phyloP scores from a whole-genome alignment of 2,113 vertebrate genomes.

The Odontesthes bonariensis region DNA sequence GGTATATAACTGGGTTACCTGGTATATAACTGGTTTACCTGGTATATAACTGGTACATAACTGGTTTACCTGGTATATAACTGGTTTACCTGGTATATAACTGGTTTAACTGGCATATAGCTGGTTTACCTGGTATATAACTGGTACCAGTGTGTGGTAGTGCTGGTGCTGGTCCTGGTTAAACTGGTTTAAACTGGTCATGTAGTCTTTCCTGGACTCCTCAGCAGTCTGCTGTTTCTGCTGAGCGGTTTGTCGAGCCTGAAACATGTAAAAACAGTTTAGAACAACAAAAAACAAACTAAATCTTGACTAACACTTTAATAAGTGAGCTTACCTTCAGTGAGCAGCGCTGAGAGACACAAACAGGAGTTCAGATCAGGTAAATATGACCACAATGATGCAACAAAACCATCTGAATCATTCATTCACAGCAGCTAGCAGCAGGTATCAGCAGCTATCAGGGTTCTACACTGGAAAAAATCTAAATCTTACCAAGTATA shows the following conservation, averaged over 20 bases:
- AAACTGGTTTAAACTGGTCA: conserved; percentile 90
- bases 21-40: conserved; percentile 93
- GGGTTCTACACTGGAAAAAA: too few relatives aligned
- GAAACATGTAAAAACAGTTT: not conserved
- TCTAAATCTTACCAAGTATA: too few relatives aligned
- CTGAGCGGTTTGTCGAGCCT: conserved; percentile 94
- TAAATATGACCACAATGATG: not conserved
- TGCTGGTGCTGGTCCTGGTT: conserved; percentile 94
- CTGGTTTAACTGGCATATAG: conserved; percentile 93
- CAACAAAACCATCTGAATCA: too few relatives aligned
- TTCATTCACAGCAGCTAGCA: too few relatives aligned
- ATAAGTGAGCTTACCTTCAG: conserved; percentile 73
- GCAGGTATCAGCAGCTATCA: too few relatives aligned
- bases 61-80: conserved; percentile 94
- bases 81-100: conserved; percentile 93
- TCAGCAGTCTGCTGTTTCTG: conserved; percentile 92
- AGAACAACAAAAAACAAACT: not conserved
- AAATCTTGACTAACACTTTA: accelerated
- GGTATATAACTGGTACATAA: conserved; percentile 94
- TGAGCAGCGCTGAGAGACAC: conserved; percentile 76
- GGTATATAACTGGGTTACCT: conserved; percentile 94
- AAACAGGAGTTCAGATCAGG: not conserved
- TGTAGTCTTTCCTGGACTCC: conserved; percentile 93
- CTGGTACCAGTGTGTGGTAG: conserved; percentile 93
- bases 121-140: conserved; percentile 93